Evolutionary conservation across 2,113 vertebrate genomes (phyloP), one percentile per base, ranked within the genome.

Genomic region (Ctenomys sociabilis): DNA sequence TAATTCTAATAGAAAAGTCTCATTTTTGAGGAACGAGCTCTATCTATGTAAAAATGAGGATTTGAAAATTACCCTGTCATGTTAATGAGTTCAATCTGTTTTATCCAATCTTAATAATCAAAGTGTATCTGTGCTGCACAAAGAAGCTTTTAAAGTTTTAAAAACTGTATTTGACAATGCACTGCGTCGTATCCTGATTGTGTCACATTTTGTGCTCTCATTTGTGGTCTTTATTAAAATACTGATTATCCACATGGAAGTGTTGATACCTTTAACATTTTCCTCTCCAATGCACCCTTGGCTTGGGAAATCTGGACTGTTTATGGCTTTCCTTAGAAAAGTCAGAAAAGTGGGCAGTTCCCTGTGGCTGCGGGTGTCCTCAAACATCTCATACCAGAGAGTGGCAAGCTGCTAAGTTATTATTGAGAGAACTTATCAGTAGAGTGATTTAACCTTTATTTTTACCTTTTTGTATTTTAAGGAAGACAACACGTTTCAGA

Each of bases 151-250:
- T 16, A 40, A 54, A 8, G 61, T 32, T 59, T 77, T 26, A 70
- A 92, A 59, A 93, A 16, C 66, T 52, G 57, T 88, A 32, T 72
- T 87, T 94, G 88, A 88, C 16, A 95, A 13, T 91, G 91, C 28
- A 77, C 70, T 30, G 17, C 13, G 28, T 89, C 35, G 68, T 28
- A 57, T 26, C 52, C 73, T 88, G 94, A 81, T 91, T 32, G 35
- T 1, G 14, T 28, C 45, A 85, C 10, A 28, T 35, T 68, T 68
- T 45, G 52, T 91, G 40, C 61, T 95, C 21, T 54, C 8, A 54
- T 78, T 94, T 92, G 43, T 90, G 85, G 21, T 40, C 49, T 43
- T 92, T 73, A 80, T 88, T 96, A 92, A 95, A 94, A 73, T 83
- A 90, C 75, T 37, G 75, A 45, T 81, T 78, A 86, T 40, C 35